These are phyloP conservation scores for Pseudochirops cupreus DNA, from an alignment of 2,797 vertebrate species.

Conservation along the genomic window DNA sequence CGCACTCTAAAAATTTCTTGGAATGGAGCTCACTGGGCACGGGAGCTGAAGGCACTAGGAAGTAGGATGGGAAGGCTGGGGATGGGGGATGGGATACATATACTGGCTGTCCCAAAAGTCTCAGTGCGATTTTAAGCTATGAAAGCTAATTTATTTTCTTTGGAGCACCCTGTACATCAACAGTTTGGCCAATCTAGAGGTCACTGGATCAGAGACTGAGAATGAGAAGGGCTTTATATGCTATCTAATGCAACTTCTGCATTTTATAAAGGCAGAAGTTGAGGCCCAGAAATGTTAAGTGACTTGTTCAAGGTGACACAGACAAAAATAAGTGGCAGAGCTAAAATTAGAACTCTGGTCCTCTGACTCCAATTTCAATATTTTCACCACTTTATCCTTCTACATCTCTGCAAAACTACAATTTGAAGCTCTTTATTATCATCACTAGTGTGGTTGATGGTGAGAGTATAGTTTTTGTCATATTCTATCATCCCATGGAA, in stretches of 20 bases:
- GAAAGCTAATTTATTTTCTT: conserved; percentile 11
- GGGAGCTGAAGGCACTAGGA: conserved; percentile 37
- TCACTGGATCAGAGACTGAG: neutral
- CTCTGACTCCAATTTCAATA: neutral
- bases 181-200: neutral
- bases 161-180: neutral
- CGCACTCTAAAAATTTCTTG: conserved; percentile 62
- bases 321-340: neutral
- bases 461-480: neutral
- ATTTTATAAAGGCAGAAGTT: neutral
- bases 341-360: neutral
- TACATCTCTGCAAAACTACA: neutral
- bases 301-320: neutral
- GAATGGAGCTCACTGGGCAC: conserved; percentile 36
- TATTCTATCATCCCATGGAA: neutral
- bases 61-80: conserved; percentile 51
- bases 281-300: neutral
- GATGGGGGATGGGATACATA: conserved; percentile 29
- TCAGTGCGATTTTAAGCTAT: conserved; percentile 14
- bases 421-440: neutral
- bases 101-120: conserved; percentile 37
- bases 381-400: neutral
- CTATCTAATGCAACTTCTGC: neutral
- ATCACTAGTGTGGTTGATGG: neutral
- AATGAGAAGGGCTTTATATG: neutral